Evolutionary conservation across 1,140 invertebrate genomes (phyloP).

Genomic region (Heterodera carotae): DNA sequence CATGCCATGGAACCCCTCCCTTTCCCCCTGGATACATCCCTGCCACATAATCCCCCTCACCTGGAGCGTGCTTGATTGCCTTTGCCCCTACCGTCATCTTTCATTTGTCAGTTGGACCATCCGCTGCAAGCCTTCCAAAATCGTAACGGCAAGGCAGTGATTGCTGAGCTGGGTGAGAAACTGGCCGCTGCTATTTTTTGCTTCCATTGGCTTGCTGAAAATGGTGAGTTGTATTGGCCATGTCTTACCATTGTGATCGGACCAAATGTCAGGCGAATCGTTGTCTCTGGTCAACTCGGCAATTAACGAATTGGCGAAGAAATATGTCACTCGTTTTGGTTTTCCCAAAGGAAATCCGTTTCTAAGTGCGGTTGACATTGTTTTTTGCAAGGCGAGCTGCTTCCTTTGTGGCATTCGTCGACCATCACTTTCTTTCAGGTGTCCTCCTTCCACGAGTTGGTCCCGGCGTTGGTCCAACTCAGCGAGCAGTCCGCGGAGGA

Average conservation of each 20-base stretch:
- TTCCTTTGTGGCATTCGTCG: not conserved
- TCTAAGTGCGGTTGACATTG: constrained; percentile 20
- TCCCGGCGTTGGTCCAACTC: constrained; percentile 15
- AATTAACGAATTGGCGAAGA: constrained; percentile 20
- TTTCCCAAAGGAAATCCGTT: constrained; percentile 28
- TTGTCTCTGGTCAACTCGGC: constrained; percentile 24
- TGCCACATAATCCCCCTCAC: too few species aligned
- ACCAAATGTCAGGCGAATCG: constrained; percentile 4
- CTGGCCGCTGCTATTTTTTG: constrained; percentile 13
- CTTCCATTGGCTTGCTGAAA: constrained; percentile 26
- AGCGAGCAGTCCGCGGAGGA: constrained; percentile 27
- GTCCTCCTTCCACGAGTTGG: constrained; percentile 31
- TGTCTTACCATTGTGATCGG: not conserved
- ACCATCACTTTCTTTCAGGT: not conserved
- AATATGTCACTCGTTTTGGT: constrained; percentile 24
- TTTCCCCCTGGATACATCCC: too few species aligned
- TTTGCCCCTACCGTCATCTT: too few species aligned
- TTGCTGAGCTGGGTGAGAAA: constrained; percentile 31
- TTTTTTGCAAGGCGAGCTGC: constrained; percentile 25
- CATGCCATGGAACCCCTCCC: too few species aligned
- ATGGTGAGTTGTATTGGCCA: not conserved
- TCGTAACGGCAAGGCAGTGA: constrained; percentile 26
- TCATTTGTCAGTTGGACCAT: constrained; percentile 28
- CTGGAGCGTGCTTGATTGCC: too few species aligned
- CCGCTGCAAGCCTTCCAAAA: constrained; percentile 25